These are phyloP conservation scores for Silurus meridionalis DNA, from an alignment of 2,113 vertebrate species.

Conservation along the genomic window DNA sequence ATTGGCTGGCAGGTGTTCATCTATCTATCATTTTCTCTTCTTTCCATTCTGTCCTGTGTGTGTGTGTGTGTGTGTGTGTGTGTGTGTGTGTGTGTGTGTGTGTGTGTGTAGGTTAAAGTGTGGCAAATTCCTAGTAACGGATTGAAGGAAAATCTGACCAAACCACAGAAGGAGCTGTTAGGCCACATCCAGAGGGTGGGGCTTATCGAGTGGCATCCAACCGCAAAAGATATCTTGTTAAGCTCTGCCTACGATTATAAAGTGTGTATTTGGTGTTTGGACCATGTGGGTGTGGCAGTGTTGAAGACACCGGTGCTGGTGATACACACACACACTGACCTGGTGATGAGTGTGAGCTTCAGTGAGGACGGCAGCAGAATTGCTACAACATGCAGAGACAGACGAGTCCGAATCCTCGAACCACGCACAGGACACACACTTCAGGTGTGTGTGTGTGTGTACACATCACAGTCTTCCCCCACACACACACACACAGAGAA, in stretches of 20 bases:
- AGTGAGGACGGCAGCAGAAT: slow-evolving; percentile 85
- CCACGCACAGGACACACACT: slow-evolving; percentile 77
- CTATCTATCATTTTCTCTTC: not conserved
- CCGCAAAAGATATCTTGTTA: slow-evolving; percentile 84
- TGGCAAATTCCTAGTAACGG: slow-evolving; percentile 87
- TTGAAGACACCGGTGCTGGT: slow-evolving; percentile 40
- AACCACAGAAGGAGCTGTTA: slow-evolving; percentile 79
- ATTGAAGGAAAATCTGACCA: slow-evolving; percentile 76
- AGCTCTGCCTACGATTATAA: slow-evolving; percentile 91
- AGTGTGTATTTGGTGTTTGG: slow-evolving; percentile 85
- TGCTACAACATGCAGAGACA: slow-evolving; percentile 86
- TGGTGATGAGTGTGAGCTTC: slow-evolving; percentile 89
- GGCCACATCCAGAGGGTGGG: slow-evolving; percentile 84
- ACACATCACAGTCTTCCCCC: too few relatives aligned
- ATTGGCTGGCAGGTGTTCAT: slow-evolving; percentile 1
- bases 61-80: slow-evolving; percentile 45
- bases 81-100: slow-evolving; percentile 49
- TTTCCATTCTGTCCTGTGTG: not conserved
- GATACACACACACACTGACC: slow-evolving; percentile 65
- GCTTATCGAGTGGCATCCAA: slow-evolving; percentile 97
- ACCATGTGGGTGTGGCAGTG: slow-evolving; percentile 43
- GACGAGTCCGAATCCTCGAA: slow-evolving; percentile 83
- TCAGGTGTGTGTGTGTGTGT: slow-evolving; percentile 67
- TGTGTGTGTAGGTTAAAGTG: slow-evolving; percentile 81
- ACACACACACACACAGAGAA: not conserved